A percentile compares a stretch with the other conserved stretches of the same genome.
Evolutionary conservation across 2,113 vertebrate genomes (phyloP).

Genomic region (Phasianus colchicus): DNA sequence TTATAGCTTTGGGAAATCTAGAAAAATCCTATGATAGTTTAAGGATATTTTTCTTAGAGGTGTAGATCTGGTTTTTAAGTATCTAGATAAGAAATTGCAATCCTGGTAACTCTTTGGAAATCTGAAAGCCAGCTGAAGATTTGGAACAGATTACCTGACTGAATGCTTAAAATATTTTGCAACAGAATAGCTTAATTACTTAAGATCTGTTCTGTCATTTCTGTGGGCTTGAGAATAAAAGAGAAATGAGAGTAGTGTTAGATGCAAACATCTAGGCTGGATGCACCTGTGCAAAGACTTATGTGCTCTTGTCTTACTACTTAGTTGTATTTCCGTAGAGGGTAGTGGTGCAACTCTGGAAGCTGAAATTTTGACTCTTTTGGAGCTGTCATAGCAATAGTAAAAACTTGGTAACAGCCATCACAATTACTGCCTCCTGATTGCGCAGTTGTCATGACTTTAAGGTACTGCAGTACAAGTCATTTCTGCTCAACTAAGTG

Average conservation of each 20-base stretch:
- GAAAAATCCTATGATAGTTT: not conserved
- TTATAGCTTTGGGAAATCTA: not conserved
- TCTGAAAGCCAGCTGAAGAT: not conserved
- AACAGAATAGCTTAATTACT: not conserved
- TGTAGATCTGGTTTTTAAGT: not conserved
- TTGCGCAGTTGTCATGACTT: not conserved
- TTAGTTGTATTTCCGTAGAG: not conserved
- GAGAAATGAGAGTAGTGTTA: not conserved
- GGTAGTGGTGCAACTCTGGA: not conserved
- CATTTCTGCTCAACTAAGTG: not conserved
- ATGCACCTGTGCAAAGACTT: not conserved
- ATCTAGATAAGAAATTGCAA: not conserved
- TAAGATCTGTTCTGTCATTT: not conserved
- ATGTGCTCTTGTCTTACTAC: not conserved
- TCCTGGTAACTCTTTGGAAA: not conserved
- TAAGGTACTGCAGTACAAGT: not conserved
- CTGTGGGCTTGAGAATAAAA: not conserved
- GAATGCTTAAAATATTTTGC: not conserved
- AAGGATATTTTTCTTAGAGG: not conserved
- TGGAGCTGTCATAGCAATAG: not conserved
- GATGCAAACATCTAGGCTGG: not conserved
- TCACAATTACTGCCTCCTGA: not conserved
- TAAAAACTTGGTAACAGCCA: not conserved
- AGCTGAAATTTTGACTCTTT: not conserved
- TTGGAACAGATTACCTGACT: not conserved